Conservation (phyloP, 2,797 vertebrate genomes). For the Amphiprion clarkii region DNA sequence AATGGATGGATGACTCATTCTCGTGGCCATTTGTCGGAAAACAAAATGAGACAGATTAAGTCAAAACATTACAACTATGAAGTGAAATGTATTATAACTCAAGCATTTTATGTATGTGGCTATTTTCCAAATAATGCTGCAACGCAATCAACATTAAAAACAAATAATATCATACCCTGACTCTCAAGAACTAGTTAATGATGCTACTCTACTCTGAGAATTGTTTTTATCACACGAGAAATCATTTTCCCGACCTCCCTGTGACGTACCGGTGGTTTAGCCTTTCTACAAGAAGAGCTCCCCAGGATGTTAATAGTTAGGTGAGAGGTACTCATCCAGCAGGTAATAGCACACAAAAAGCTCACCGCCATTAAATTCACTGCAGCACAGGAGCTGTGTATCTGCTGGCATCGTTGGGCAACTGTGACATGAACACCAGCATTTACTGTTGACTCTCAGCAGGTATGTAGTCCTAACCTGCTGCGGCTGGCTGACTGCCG, state of each 20-base stretch:
- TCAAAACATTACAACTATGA: neutral
- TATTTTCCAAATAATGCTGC: neutral
- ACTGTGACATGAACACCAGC: conserved; percentile 56
- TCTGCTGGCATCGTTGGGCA: conserved; percentile 50
- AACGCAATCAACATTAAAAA: conserved; percentile 4
- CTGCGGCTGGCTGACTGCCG: conserved; percentile 53
- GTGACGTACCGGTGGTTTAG: conserved; percentile 12
- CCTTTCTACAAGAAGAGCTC: conserved; percentile 18
- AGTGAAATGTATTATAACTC: neutral
- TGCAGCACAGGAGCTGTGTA: conserved; percentile 47
- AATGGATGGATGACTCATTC: too few species aligned
- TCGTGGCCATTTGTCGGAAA: neutral
- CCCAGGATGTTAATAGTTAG: conserved; percentile 33
- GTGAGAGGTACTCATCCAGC: conserved; percentile 51
- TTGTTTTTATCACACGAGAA: neutral
- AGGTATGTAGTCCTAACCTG: conserved; percentile 51
- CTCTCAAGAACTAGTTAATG: neutral
- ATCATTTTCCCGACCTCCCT: neutral
- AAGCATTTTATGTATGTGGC: neutral
- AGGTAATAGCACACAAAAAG: conserved; percentile 52
- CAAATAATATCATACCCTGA: neutral
- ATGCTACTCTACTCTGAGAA: neutral
- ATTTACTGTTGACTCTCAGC: conserved; percentile 65
- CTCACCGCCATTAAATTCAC: conserved; percentile 50
- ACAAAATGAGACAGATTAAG: neutral